phyloP scores from a whole-genome alignment of 1,140 invertebrate species.

The Mya arenaria region DNA sequence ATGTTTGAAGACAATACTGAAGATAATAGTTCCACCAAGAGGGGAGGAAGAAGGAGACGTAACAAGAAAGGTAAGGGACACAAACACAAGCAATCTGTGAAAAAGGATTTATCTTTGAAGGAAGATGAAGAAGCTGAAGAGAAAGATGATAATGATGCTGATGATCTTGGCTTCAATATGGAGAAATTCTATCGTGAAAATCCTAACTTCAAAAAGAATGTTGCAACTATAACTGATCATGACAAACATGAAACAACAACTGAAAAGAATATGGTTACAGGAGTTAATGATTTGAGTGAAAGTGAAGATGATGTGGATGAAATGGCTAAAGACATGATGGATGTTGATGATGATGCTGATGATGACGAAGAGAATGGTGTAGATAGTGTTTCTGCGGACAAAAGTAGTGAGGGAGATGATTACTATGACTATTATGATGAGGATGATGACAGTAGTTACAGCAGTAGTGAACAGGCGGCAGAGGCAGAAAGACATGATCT shows the following conservation, averaged over 20 bases:
- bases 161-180: slow-evolving; percentile 36
- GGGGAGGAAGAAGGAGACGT: slow-evolving; percentile 16
- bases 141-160: slow-evolving; percentile 31
- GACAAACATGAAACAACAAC: neutral
- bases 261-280: neutral
- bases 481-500: slow-evolving; percentile 15
- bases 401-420: slow-evolving; percentile 34
- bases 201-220: slow-evolving; percentile 45
- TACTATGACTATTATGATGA: slow-evolving; percentile 52
- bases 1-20: slow-evolving; percentile 1
- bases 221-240: slow-evolving; percentile 41
- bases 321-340: slow-evolving; percentile 31
- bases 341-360: slow-evolving; percentile 49
- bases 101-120: slow-evolving; percentile 11
- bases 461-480: slow-evolving; percentile 36
- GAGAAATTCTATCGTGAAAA: slow-evolving; percentile 43
- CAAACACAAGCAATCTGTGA: slow-evolving; percentile 13
- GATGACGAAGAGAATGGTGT: slow-evolving; percentile 4
- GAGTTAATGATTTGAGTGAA: slow-evolving; percentile 6
- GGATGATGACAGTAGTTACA: slow-evolving; percentile 43
- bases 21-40: neutral
- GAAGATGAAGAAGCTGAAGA: slow-evolving; percentile 3
- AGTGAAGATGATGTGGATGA: slow-evolving; percentile 25
- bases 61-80: slow-evolving; percentile 4
- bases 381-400: slow-evolving; percentile 7